Percentiles rank a stretch among this genome's conserved stretches.
Conservation (phyloP, 2,797 vertebrate genomes). For the Pyrocephalus nanus region DNA sequence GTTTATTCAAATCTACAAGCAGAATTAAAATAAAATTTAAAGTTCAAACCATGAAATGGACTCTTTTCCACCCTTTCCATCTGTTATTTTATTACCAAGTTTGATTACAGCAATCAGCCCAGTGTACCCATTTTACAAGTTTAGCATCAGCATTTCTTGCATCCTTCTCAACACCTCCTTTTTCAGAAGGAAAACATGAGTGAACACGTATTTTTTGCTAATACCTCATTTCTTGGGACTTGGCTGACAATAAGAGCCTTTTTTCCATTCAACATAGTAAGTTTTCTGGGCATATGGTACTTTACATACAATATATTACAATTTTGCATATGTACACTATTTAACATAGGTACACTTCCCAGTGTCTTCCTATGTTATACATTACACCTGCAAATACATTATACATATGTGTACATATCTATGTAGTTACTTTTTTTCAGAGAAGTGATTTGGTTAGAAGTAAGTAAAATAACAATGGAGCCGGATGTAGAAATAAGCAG, state of each 20-base stretch:
- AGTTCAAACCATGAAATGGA: neutral
- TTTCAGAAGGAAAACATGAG: neutral
- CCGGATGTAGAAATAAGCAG: neutral
- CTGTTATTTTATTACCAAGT: conserved; percentile 15
- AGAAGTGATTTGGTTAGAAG: neutral
- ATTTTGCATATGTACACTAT: neutral
- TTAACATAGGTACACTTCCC: neutral
- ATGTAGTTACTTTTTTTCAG: neutral
- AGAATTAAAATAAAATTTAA: neutral
- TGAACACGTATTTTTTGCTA: neutral
- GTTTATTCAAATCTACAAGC: neutral
- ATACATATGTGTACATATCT: neutral
- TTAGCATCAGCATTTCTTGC: neutral
- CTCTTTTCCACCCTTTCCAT: neutral
- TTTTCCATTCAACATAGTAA: neutral
- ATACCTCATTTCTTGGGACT: neutral
- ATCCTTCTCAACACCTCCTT: neutral
- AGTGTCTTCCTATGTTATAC: neutral
- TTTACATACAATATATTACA: neutral
- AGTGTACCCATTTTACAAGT: neutral
- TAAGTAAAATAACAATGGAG: neutral
- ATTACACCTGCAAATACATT: neutral
- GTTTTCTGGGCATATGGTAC: neutral
- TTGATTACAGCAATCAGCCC: neutral
- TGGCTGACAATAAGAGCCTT: neutral